Conservation (phyloP, 23 tunicate genomes). For the Aplidium turbinatum region DNA sequence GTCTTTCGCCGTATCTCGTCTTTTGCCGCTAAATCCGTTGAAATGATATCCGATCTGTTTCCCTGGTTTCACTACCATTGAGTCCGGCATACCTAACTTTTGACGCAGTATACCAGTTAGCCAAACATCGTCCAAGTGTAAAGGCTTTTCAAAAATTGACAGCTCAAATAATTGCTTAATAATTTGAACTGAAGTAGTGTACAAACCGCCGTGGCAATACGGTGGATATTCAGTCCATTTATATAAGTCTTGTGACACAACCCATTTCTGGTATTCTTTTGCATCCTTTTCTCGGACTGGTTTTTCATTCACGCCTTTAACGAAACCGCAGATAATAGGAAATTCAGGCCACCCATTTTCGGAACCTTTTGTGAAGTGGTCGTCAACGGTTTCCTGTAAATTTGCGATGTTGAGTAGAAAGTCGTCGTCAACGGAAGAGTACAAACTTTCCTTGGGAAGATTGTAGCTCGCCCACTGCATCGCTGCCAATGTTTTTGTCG, state of each 20-base stretch:
- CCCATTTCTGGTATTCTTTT: constrained; percentile 21
- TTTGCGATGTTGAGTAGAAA: constrained; percentile 20
- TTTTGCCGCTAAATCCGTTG: too few relatives aligned
- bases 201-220: constrained; percentile 23
- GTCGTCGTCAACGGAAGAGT: constrained; percentile 58
- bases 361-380: neutral
- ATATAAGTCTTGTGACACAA: neutral
- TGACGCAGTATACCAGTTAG: constrained; percentile 10
- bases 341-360: constrained; percentile 47
- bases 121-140: constrained; percentile 21
- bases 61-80: constrained; percentile 2
- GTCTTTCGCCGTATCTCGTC: too few relatives aligned
- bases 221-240: constrained; percentile 9
- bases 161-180: neutral
- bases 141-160: neutral
- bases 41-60: constrained; percentile 7
- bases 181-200: constrained; percentile 25
- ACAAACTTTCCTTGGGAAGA: constrained; percentile 26
- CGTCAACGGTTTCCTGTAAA: constrained; percentile 13
- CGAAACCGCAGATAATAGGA: constrained; percentile 54
- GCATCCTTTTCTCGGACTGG: constrained; percentile 28
- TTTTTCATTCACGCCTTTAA: constrained; percentile 34
- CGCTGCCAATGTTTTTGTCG: constrained; percentile 39
- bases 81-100: constrained; percentile 22
- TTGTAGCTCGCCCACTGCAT: constrained; percentile 56